Conservation (phyloP, 2,797 vertebrate species). For the Pseudochirops corinnae region DNA sequence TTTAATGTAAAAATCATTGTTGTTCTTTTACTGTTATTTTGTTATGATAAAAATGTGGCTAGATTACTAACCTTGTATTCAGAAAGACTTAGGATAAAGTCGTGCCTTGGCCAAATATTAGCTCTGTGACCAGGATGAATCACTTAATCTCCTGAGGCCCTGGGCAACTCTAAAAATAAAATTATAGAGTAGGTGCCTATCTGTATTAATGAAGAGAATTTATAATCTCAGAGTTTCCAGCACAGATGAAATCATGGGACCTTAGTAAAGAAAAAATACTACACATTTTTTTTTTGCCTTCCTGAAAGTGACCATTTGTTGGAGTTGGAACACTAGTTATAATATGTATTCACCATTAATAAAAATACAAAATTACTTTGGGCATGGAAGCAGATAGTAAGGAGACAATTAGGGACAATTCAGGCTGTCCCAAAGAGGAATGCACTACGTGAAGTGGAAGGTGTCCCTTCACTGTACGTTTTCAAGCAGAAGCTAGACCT, state of each 20-base stretch:
- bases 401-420: not conserved
- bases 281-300: not conserved
- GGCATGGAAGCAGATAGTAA: not conserved
- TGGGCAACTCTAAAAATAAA: not conserved
- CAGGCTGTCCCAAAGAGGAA: not conserved
- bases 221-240: not conserved
- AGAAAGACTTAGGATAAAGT: not conserved
- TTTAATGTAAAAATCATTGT: constrained; percentile 21
- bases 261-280: not conserved
- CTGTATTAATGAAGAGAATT: not conserved
- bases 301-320: not conserved
- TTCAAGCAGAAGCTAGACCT: not conserved
- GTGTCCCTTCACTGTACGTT: not conserved
- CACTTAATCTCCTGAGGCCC: not conserved
- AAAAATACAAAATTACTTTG: not conserved
- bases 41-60: constrained; percentile 16
- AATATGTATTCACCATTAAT: not conserved
- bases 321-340: not conserved
- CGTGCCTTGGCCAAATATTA: not conserved
- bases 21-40: not conserved
- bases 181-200: not conserved
- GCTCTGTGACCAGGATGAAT: not conserved
- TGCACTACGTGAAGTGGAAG: not conserved
- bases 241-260: not conserved
- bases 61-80: not conserved